These are phyloP conservation scores for Corvus cornix DNA, from an alignment of 2,113 vertebrate genomes.

Conservation along the genomic window DNA sequence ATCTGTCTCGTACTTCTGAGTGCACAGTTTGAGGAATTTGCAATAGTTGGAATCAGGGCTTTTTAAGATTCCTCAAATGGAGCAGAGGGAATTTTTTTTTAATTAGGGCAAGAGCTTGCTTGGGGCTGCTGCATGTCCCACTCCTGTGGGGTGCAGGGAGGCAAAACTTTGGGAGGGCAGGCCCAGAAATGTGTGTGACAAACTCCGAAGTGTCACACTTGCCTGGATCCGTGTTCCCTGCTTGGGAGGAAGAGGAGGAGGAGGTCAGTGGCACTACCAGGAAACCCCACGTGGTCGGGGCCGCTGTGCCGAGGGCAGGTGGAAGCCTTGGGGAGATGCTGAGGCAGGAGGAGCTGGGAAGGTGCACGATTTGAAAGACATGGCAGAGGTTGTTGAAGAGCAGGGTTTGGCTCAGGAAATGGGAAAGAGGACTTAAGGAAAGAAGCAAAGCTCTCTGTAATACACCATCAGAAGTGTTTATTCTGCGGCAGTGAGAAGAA, in stretches of 20 bases:
- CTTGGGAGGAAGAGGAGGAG: not conserved
- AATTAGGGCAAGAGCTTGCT: not conserved
- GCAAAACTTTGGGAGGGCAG: not conserved
- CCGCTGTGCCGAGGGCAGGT: rapidly evolving
- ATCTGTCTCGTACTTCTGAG: not conserved
- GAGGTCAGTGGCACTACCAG: not conserved
- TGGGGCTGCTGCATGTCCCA: not conserved
- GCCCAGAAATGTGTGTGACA: rapidly evolving
- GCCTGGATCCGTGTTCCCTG: not conserved
- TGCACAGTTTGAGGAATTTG: not conserved
- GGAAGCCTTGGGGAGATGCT: not conserved
- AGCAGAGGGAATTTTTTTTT: not conserved
- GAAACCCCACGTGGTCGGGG: rapidly evolving
- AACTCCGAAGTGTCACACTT: not conserved
- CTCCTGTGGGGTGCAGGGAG: not conserved
- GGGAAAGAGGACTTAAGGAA: not conserved
- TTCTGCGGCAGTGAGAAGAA: conserved; percentile 47
- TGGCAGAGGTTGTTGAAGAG: not conserved
- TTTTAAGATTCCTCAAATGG: not conserved
- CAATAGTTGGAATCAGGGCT: not conserved
- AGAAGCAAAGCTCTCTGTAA: not conserved
- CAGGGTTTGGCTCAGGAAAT: not conserved
- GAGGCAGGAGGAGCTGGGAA: not conserved
- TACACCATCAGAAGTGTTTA: conserved; percentile 45
- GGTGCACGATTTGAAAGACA: not conserved